Evolutionary conservation across 2,113 vertebrate genomes (phyloP), one percentile per base, ranked within the genome.

Genomic region (Istiophorus platypterus): DNA sequence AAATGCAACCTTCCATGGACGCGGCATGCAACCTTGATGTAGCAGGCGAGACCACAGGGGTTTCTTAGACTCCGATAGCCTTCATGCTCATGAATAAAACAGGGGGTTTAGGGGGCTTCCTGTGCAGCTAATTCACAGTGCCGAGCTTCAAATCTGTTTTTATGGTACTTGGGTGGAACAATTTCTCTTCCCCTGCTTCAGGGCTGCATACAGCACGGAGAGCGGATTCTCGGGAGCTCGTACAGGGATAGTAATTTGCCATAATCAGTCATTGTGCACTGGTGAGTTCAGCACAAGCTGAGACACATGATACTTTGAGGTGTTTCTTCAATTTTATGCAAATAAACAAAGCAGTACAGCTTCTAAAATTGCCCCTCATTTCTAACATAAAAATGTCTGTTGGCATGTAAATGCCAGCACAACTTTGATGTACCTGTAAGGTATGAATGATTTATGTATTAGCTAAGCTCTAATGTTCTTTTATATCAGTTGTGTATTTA

Each of bases 41-140:
- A 83, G 91, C 91, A 76, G 87, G 89, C 78, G 52, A 91, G 90
- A 95, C 95, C 93, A 93, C 93, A 90, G 95, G 95, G 95, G 94
- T 95, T 96, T 96, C 93, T 94, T 89, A 85, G 89, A 84, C 88
- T 92, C 82, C 85, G 89, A 93, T 93, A 95, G 94, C 88, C 91
- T 95, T 94, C 90, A 93, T 92, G 93, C 93, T 95, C 94, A 95
- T 95, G 95, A 95, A 96, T 96, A 95, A 96, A 95, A 95, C 92
- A 95, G 84, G 85, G 91, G 95, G 91, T 95, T 95, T 95, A 95
- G 92, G 93, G 92, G 92, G 93, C 92, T 95, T 95, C 94, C 93
- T 92, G 92, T 93, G 95, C 92, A 90, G 91, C 91, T 95, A 95
- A 95, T 94, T 94, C 92, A 92, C 90, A 93, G 80, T 87, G 92